phyloP scores from a whole-genome alignment of 2,888 invertebrate genomes.

The Rotaria magnacalcarata region DNA sequence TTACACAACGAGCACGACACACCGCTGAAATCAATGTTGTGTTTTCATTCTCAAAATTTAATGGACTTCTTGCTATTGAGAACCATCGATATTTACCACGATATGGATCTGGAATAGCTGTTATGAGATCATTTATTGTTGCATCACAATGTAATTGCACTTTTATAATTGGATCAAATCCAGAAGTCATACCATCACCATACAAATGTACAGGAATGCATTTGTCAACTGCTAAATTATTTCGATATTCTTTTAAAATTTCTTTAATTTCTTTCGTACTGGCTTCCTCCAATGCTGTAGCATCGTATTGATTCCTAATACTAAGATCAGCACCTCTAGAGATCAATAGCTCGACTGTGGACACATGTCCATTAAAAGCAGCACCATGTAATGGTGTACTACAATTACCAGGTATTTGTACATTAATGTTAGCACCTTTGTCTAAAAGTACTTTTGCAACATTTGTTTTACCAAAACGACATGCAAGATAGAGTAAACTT shows the following conservation, averaged over 20 bases:
- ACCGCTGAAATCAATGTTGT: not conserved
- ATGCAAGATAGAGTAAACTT: conserved; percentile 10
- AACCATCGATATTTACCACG: not conserved
- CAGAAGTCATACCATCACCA: not conserved
- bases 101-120: not conserved
- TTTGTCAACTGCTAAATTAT: not conserved
- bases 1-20: not conserved
- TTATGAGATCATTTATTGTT: not conserved
- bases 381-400: not conserved
- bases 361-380: not conserved
- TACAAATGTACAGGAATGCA: not conserved
- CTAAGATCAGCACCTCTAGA: not conserved
- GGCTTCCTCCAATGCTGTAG: not conserved
- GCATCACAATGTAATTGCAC: not conserved
- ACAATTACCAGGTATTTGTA: not conserved
- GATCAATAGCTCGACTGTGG: not conserved
- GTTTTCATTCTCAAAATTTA: not conserved
- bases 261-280: not conserved
- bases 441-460: not conserved
- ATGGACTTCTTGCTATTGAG: not conserved
- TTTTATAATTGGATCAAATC: not conserved
- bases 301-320: not conserved
- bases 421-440: not conserved
- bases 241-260: not conserved
- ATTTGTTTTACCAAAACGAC: not conserved